Percentiles rank a stretch among this genome's conserved stretches.
phyloP scores from a whole-genome alignment of 2,113 vertebrate genomes.

The Colaptes auratus region DNA sequence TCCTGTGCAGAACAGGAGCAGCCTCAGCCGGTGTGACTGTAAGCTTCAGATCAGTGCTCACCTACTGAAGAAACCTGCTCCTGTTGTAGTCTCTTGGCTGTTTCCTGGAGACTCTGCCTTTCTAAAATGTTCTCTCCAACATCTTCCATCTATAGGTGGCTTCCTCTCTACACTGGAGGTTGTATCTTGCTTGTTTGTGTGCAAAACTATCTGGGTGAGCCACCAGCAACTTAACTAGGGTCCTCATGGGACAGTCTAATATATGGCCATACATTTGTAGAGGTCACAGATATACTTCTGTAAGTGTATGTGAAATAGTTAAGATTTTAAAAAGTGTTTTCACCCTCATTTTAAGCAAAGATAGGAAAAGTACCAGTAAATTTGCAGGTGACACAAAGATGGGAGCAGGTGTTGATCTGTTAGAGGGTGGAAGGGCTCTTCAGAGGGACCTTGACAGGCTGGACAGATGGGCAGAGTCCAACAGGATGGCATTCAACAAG shows the following conservation, averaged over 20 bases:
- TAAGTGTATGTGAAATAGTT: too few species aligned
- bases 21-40: not conserved
- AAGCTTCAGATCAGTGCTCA: not conserved
- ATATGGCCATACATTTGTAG: not conserved
- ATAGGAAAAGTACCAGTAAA: not conserved
- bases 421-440: too few species aligned
- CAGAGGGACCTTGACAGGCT: too few species aligned
- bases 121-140: not conserved
- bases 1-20: not conserved
- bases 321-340: not conserved
- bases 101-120: not conserved
- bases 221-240: not conserved
- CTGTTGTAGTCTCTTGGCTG: not conserved
- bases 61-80: not conserved
- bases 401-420: too few species aligned
- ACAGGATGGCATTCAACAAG: too few species aligned
- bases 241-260: not conserved
- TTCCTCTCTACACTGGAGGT: not conserved
- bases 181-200: not conserved
- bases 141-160: not conserved
- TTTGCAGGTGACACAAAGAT: too few species aligned
- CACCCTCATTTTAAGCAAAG: constrained; percentile 4
- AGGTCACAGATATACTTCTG: not conserved
- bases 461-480: too few species aligned
- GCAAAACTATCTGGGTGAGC: not conserved